Conservation (phyloP, 1,140 invertebrate species). For the Cecropterus lyciades region DNA sequence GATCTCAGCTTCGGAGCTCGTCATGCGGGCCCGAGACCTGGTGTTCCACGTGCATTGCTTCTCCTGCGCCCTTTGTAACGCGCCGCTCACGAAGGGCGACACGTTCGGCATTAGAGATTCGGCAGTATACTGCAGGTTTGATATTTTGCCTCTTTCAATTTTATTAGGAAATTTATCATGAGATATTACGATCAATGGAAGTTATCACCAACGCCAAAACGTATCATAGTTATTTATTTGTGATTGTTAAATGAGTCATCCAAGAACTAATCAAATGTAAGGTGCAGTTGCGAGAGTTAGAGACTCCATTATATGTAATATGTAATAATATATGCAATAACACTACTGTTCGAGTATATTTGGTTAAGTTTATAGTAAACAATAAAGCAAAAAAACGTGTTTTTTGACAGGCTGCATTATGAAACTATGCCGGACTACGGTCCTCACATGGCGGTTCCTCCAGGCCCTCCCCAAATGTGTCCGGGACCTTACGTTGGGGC, state of each 20-base stretch:
- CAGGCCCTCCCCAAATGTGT: constrained; percentile 86
- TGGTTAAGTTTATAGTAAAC: background rate
- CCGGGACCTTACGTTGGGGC: constrained; percentile 83
- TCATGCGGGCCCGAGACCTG: constrained; percentile 96
- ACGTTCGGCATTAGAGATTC: constrained; percentile 96
- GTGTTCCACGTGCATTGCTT: constrained; percentile 98
- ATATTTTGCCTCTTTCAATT: no score
- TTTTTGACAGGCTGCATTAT: constrained; percentile 89
- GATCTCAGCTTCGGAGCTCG: constrained; percentile 96
- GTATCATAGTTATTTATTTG: no score
- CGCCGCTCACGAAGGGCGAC: constrained; percentile 94
- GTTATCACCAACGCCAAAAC: no score
- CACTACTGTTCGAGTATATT: no score
- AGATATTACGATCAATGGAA: no score
- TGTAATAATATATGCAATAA: no score
- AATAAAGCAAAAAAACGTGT: background rate
- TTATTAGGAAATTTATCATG: no score
- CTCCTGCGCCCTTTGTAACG: constrained; percentile 95
- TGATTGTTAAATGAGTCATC: no score
- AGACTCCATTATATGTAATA: no score
- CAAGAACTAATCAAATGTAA: no score
- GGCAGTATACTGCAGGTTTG: constrained; percentile 90
- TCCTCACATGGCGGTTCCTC: constrained; percentile 82
- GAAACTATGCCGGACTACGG: constrained; percentile 87
- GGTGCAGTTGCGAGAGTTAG: no score